A percentile compares a stretch with the other conserved stretches of the same genome.
phyloP scores from a whole-genome alignment of 2,797 vertebrate genomes.

The Liasis olivaceus region DNA sequence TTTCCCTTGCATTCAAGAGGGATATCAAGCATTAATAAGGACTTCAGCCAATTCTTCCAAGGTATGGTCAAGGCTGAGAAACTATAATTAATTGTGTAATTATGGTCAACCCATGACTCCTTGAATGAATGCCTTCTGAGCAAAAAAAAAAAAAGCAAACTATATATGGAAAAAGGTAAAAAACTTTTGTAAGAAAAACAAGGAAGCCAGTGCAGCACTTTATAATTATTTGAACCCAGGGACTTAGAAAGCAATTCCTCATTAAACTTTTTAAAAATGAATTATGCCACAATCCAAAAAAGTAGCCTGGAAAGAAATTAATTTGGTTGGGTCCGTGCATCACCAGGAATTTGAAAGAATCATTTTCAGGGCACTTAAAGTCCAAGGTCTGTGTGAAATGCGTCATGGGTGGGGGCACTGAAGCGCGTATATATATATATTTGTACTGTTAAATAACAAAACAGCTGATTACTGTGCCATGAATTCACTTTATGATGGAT shows the following conservation, averaged over 20 bases:
- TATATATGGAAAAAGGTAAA: not conserved
- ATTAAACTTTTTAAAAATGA: slow-evolving; percentile 29
- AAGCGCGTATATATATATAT: not conserved
- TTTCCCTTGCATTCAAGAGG: not conserved
- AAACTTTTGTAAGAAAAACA: not conserved
- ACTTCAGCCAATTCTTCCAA: not conserved
- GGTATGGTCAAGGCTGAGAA: not conserved
- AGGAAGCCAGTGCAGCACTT: slow-evolving; percentile 12
- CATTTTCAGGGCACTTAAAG: not conserved
- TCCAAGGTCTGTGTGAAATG: not conserved
- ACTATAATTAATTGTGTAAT: not conserved
- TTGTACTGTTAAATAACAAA: not conserved
- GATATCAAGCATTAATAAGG: not conserved
- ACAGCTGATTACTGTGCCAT: not conserved
- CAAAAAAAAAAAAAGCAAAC: not conserved
- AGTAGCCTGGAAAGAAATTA: slow-evolving; percentile 43
- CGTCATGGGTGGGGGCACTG: not conserved
- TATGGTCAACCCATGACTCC: not conserved
- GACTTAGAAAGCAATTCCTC: slow-evolving; percentile 34
- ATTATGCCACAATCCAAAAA: slow-evolving; percentile 61
- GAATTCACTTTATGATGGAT: too few species aligned
- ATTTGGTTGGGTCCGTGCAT: slow-evolving; percentile 32
- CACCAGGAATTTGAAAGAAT: slow-evolving; percentile 36
- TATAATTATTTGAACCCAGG: slow-evolving; percentile 33
- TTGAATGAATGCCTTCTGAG: not conserved